These are phyloP conservation scores for Cyrtonyx montezumae DNA, from an alignment of 2,113 vertebrate genomes.

Conservation along the genomic window DNA sequence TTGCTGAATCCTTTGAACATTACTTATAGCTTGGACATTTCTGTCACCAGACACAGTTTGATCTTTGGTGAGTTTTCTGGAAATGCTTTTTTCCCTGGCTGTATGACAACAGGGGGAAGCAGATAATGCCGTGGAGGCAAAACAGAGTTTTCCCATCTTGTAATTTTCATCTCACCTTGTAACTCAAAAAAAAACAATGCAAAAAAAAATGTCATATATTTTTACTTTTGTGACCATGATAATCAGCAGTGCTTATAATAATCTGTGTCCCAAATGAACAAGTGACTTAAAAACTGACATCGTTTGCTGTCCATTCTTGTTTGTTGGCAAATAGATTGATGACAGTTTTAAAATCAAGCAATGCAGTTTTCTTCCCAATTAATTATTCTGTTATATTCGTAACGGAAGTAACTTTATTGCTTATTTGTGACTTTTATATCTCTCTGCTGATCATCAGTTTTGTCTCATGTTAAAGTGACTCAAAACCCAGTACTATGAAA, in stretches of 20 bases:
- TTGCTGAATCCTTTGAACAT: slow-evolving; percentile 88
- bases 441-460: slow-evolving; percentile 17
- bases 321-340: neutral
- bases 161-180: slow-evolving; percentile 50
- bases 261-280: neutral
- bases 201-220: neutral
- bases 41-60: slow-evolving; percentile 92
- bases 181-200: neutral
- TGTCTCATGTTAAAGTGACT: neutral
- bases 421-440: neutral
- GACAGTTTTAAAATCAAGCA: neutral
- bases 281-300: slow-evolving; percentile 2
- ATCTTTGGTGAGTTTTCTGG: slow-evolving; percentile 90
- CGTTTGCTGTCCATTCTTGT: neutral
- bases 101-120: slow-evolving; percentile 78
- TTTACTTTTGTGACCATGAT: neutral
- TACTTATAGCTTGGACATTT: slow-evolving; percentile 88
- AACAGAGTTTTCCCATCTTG: slow-evolving; percentile 37
- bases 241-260: neutral
- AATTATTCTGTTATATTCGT: neutral
- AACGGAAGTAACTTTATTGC: neutral
- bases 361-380: neutral
- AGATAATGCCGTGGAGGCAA: slow-evolving; percentile 63
- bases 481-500: neutral
- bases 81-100: slow-evolving; percentile 81